A percentile compares a stretch with the other conserved stretches of the same genome.
Conservation (phyloP, 1,140 invertebrate genomes). For the Anastrepha ludens region DNA sequence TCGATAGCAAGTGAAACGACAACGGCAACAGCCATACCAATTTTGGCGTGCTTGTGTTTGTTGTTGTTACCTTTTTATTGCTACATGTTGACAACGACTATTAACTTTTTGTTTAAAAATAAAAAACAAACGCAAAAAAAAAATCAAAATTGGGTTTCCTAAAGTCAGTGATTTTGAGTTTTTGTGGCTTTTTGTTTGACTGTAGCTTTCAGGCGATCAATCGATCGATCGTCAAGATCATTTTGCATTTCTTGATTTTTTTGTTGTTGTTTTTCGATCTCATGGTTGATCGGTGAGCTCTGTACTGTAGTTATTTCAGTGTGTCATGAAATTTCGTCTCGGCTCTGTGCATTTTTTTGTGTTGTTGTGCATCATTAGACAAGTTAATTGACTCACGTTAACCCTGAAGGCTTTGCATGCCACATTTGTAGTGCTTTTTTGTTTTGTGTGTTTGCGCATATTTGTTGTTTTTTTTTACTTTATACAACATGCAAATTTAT, state of each 20-base stretch:
- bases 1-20: not conserved
- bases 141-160: not conserved
- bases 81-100: slow-evolving; percentile 49
- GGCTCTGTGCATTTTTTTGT: not conserved
- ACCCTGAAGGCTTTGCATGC: slow-evolving; percentile 1
- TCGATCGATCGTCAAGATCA: slow-evolving; percentile 55
- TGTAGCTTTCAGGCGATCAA: slow-evolving; percentile 44
- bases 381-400: slow-evolving; percentile 46
- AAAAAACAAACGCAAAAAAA: not conserved
- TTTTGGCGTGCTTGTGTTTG: not conserved
- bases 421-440: not conserved
- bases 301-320: not conserved
- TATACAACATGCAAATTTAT: too few species aligned
- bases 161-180: slow-evolving; percentile 2
- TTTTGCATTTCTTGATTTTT: not conserved
- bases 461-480: too few species aligned
- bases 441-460: too few species aligned
- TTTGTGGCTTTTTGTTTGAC: slow-evolving; percentile 14
- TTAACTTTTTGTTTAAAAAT: slow-evolving; percentile 26
- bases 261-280: not conserved
- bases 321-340: not conserved
- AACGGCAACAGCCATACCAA: not conserved
- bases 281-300: not conserved
- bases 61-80: slow-evolving; percentile 29
- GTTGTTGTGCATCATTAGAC: slow-evolving; percentile 43